Evolutionary conservation across 2,113 vertebrate genomes (phyloP).

Genomic region (Globicephala melas): DNA sequence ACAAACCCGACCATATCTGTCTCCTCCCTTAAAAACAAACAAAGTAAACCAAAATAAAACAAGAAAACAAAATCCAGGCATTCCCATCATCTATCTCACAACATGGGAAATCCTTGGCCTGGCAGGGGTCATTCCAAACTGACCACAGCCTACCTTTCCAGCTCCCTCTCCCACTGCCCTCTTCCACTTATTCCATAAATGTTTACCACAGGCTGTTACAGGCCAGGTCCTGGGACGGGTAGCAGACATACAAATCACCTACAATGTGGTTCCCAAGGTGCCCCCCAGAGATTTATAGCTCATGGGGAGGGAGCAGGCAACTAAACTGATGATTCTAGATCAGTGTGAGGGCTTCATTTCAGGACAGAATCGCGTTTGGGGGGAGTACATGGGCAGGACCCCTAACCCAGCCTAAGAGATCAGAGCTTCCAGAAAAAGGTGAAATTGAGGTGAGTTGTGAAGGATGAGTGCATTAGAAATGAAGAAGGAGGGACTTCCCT

Average conservation of each 20-base stretch:
- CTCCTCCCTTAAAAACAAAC: not conserved
- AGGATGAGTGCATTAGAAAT: not conserved
- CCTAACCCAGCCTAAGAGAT: not conserved
- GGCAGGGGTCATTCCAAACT: not conserved
- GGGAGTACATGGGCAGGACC: rapidly evolving
- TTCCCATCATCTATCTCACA: not conserved
- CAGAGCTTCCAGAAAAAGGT: not conserved
- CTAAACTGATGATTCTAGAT: not conserved
- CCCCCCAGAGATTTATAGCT: not conserved
- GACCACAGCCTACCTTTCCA: not conserved
- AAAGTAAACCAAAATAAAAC: not conserved
- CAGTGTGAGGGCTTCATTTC: not conserved
- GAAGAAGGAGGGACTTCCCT: not conserved
- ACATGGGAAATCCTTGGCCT: not conserved
- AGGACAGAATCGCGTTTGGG: not conserved
- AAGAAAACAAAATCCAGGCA: not conserved
- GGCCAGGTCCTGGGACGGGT: not conserved
- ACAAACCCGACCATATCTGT: not conserved
- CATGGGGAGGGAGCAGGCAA: not conserved
- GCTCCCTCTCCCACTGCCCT: not conserved
- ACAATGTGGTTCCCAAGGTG: rapidly evolving
- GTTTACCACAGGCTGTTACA: not conserved
- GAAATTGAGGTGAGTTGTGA: not conserved
- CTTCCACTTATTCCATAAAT: not conserved
- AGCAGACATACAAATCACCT: not conserved